Conservation (phyloP, 1,140 invertebrate species). For the Adelges cooleyi region DNA sequence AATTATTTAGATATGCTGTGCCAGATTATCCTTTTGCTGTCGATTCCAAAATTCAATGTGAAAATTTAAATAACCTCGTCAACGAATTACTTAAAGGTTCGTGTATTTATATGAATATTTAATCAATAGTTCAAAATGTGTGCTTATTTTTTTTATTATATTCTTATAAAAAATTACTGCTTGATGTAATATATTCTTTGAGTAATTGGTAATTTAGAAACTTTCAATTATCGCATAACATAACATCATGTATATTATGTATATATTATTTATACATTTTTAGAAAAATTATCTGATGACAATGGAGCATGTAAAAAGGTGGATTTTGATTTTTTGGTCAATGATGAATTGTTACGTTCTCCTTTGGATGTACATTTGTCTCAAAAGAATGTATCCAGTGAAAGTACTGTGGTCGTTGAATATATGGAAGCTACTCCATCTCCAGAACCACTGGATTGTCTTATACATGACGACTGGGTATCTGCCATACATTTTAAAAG, state of each 20-base stretch:
- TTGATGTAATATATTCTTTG: neutral
- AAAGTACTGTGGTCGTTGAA: slow-evolving; percentile 73
- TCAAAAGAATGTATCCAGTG: slow-evolving; percentile 55
- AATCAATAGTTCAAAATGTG: no score
- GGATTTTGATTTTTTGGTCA: slow-evolving; percentile 82
- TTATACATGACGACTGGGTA: slow-evolving; percentile 94
- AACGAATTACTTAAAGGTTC: slow-evolving; percentile 62
- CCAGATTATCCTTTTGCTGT: slow-evolving; percentile 74
- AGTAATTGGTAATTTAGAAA: neutral
- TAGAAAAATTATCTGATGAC: slow-evolving; percentile 35
- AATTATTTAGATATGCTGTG: slow-evolving; percentile 65
- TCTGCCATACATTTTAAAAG: slow-evolving; percentile 61
- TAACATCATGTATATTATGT: neutral
- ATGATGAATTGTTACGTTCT: slow-evolving; percentile 62
- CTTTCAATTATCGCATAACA: neutral
- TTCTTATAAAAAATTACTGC: neutral
- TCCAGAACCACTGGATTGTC: slow-evolving; percentile 76
- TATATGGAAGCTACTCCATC: slow-evolving; percentile 79
- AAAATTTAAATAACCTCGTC: slow-evolving; percentile 65
- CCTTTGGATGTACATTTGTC: slow-evolving; percentile 56
- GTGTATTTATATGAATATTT: no score
- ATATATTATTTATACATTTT: slow-evolving; percentile 18
- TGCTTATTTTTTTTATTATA: neutral
- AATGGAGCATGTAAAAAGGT: slow-evolving; percentile 42
- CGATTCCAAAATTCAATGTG: slow-evolving; percentile 50